These are phyloP conservation scores for Pegoplata infirma DNA, from an alignment of 2,888 invertebrate genomes.

Conservation along the genomic window DNA sequence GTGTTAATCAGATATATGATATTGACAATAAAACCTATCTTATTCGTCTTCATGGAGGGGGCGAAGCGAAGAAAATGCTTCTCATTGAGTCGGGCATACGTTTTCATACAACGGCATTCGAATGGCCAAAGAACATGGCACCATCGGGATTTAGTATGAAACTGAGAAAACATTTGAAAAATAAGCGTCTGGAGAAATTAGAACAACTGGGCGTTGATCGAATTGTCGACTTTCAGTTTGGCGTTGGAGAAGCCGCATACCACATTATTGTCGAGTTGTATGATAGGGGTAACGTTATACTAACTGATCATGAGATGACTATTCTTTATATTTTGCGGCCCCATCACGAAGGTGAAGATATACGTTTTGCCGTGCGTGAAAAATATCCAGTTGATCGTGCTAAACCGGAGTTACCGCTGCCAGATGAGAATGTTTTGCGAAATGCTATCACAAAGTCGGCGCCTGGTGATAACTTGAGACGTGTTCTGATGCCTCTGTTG, in stretches of 20 bases:
- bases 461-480: constrained; percentile 87
- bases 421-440: constrained; percentile 80
- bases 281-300: constrained; percentile 95
- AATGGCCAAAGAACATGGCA: constrained; percentile 98
- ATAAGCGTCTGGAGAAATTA: constrained; percentile 93
- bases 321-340: constrained; percentile 96
- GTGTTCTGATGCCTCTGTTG: constrained; percentile 88
- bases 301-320: constrained; percentile 93
- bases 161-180: constrained; percentile 96
- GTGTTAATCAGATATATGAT: constrained; percentile 98
- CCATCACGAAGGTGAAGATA: constrained; percentile 93
- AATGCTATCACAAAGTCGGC: constrained; percentile 83
- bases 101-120: constrained; percentile 96
- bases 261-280: constrained; percentile 97
- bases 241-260: constrained; percentile 93
- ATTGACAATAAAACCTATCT: constrained; percentile 97
- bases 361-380: constrained; percentile 93
- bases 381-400: constrained; percentile 91
- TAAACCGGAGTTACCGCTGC: constrained; percentile 80
- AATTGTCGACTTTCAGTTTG: constrained; percentile 97
- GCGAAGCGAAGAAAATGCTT: constrained; percentile 92
- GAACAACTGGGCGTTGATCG: constrained; percentile 94
- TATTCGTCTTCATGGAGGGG: constrained; percentile 87
- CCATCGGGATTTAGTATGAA: constrained; percentile 99
- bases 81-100: constrained; percentile 96